Evolutionary conservation across 2,888 invertebrate genomes (phyloP), one percentile per base, ranked within the genome.

Genomic region (Ecdyonurus torrentis): DNA sequence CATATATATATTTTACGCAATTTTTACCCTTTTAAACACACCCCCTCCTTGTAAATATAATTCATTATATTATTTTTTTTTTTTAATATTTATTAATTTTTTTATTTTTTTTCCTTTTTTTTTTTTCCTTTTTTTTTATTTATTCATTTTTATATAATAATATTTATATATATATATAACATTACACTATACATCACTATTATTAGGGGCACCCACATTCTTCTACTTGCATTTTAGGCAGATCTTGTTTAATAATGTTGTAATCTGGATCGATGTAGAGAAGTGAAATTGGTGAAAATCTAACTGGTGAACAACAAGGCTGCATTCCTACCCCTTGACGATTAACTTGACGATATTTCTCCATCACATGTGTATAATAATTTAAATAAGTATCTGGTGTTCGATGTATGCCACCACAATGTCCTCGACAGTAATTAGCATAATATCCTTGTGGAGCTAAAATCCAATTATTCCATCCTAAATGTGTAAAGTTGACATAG

Each of bases 381-480:
- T 86, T 89, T 74, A 86, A 85, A 79, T 86, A 89, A 64, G 90
- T 85, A 73, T 89, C 89, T 25, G 88, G 88, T 59, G 88, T 87
- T 64, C 88, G 82, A 71, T 84, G 85, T 7, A 83, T 79, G 58
- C 87, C 86, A 23, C 81, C 81, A 77, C 94, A 94, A 72, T 89
- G 89, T 67, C 94, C 94, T 71, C 89, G 84, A 77, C 94, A 94
- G 77, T 92, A 93, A 77, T 94, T 94, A 65, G 94, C 93, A 76
- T 89, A 90, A 79, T 94, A 94, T 69, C 93, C 92, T 71, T 85
- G 83, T 25, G 91, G 91, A 67, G 89, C 89, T 69, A 92, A 89
- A 72, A 93, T 91, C 92, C 92, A 93, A 78, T 93, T 91, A 76
- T 92, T 91, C 94, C 93, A 94, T 69, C 92, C 92, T 61, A 94